Conservation (phyloP, 2,113 vertebrate genomes). For the Hydrolagus affinis region DNA sequence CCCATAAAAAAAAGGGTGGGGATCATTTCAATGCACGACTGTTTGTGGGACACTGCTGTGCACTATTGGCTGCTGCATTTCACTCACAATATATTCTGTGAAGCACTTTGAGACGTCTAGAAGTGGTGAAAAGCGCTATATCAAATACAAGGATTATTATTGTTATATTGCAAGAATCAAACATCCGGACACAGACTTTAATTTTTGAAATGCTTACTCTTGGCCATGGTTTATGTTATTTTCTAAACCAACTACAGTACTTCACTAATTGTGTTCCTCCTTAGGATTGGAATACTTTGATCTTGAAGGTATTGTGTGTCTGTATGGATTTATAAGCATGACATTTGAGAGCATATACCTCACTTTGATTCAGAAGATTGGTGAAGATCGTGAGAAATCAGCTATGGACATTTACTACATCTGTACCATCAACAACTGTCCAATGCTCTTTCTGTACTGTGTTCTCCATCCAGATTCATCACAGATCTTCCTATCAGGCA, state of each 20-base stretch:
- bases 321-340: slow-evolving; percentile 55
- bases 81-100: too few species aligned
- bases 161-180: too few species aligned
- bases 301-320: slow-evolving; percentile 46
- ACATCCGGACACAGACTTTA: too few species aligned
- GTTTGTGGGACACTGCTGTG: too few species aligned
- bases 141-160: too few species aligned
- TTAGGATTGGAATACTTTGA: slow-evolving; percentile 43
- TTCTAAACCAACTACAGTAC: neutral
- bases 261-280: neutral
- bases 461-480: slow-evolving; percentile 53
- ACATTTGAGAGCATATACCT: slow-evolving; percentile 53
- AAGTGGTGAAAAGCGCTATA: too few species aligned
- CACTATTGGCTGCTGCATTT: too few species aligned
- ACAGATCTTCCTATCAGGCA: slow-evolving; percentile 45
- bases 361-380: slow-evolving; percentile 51
- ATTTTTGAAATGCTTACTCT: neutral
- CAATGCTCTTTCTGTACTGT: slow-evolving; percentile 56
- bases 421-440: slow-evolving; percentile 51
- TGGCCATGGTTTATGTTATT: too few species aligned
- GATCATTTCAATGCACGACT: too few species aligned
- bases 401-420: slow-evolving; percentile 53
- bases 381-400: slow-evolving; percentile 40
- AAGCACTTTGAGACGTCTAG: too few species aligned
- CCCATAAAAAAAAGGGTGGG: too few species aligned